Base-by-base conservation (phyloP, 1,140 invertebrate species). In the Heterodera carotae region DNA sequence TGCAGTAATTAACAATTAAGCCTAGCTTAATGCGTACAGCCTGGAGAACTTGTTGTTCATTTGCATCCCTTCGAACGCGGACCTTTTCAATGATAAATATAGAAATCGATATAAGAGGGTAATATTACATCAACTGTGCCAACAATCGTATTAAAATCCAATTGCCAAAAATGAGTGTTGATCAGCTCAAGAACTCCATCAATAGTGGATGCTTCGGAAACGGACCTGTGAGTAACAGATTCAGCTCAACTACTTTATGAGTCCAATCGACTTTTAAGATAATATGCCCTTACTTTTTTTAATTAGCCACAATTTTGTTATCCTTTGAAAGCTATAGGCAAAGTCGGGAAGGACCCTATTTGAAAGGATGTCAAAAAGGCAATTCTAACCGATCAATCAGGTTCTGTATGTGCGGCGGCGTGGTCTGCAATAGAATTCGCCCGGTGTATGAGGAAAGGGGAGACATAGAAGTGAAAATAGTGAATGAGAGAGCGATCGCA, bases 111-210 rank as follows among this genome's bases (percentile, higher is more conserved):
- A 1, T 67, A 72, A 69, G 22, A 39, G 10, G 39, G 10, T 25
- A 56, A n/a, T 73, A 73, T 33, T n/a, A 78, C 85, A 74, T 80
- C 75, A 15, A 82, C 76, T 15, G 80, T 68, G 48, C 82, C 75
- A 71, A 76, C 84, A 73, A 86, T 83, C 83, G 89, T 89, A 34
- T 90, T 91, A 87, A 92, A 92, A 69, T 91, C 91, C 22, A 92
- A 83, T n/a, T 91, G 91, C 92, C 92, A 92, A 82, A 92, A 92
- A 83, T 91, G 90, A 83, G 92, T 91, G 86, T 92, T 90, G 83
- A 91, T 88, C 80, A 92, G 91, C 85, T 92, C 92, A 18, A 92
- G 85, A 39, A 92, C 92, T 33, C 92, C 92, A 84, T 92, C 92
- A 62, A 92, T 89, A 69, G 91, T 91, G 62, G 91, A 89, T 2